Evolutionary conservation across 2,888 invertebrate species (phyloP).

Genomic region (Junonia oenone): DNA sequence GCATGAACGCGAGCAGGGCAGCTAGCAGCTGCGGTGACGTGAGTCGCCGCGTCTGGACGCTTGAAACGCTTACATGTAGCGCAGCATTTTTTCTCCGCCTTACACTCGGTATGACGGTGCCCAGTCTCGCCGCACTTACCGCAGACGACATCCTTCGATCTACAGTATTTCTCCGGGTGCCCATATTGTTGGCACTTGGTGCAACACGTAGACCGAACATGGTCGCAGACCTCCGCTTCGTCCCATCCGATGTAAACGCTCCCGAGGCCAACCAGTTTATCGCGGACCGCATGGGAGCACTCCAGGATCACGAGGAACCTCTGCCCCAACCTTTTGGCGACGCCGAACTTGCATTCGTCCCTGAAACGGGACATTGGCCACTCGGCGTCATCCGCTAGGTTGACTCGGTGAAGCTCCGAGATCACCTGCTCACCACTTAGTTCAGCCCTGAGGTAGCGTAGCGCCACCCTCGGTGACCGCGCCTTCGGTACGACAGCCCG

Average conservation of each 20-base stretch:
- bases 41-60: not conserved
- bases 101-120: not conserved
- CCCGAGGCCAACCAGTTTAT: too few relatives aligned
- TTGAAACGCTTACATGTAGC: conserved; percentile 1
- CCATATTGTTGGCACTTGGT: conserved; percentile 43
- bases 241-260: conserved; percentile 29
- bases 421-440: too few relatives aligned
- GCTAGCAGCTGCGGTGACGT: not conserved
- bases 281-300: too few relatives aligned
- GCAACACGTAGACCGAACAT: too few relatives aligned
- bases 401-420: too few relatives aligned
- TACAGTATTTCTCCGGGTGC: conserved; percentile 36
- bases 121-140: not conserved
- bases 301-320: too few relatives aligned
- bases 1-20: not conserved
- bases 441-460: too few relatives aligned
- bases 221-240: conserved; percentile 12
- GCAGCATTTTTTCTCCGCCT: not conserved
- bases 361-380: conserved; percentile 6
- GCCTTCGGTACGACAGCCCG: too few relatives aligned
- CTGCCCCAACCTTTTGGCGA: too few relatives aligned
- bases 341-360: too few relatives aligned
- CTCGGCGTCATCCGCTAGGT: too few relatives aligned
- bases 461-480: too few relatives aligned
- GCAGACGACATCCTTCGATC: conserved; percentile 21